Conservation (phyloP, 2,888 invertebrate genomes). For the Cataglyphis albicans region DNA sequence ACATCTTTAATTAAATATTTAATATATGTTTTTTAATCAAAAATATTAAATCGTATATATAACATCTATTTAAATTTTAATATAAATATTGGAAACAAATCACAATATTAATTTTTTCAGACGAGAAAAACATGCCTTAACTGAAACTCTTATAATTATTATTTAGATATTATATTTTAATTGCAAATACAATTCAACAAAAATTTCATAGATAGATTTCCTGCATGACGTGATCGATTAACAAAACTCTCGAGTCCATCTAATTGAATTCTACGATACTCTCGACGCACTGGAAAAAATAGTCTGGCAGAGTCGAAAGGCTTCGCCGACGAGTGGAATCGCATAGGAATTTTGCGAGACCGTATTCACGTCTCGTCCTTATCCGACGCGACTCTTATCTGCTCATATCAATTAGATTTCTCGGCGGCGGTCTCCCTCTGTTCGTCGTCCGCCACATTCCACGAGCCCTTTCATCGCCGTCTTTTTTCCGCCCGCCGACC, state of each 20-base stretch:
- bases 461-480: slow-evolving; percentile 22
- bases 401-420: slow-evolving; percentile 72
- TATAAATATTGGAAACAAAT: background rate
- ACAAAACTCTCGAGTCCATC: background rate
- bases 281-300: slow-evolving; percentile 24
- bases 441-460: slow-evolving; percentile 25
- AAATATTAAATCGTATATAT: background rate
- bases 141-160: background rate
- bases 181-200: background rate
- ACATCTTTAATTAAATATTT: background rate
- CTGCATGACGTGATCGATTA: background rate
- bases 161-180: slow-evolving; percentile 9
- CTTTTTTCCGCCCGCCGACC: slow-evolving; percentile 10
- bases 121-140: background rate
- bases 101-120: background rate
- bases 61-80: background rate
- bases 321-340: slow-evolving; percentile 62
- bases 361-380: slow-evolving; percentile 71
- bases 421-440: slow-evolving; percentile 50
- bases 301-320: slow-evolving; percentile 1
- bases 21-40: background rate
- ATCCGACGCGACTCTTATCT: slow-evolving; percentile 66
- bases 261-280: slow-evolving; percentile 72
- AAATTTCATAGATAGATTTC: background rate
- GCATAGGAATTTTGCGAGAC: slow-evolving; percentile 66